Percentiles rank a stretch among this genome's conserved stretches.
phyloP scores from a whole-genome alignment of 2,888 invertebrate genomes.

The Philaethria dido region DNA sequence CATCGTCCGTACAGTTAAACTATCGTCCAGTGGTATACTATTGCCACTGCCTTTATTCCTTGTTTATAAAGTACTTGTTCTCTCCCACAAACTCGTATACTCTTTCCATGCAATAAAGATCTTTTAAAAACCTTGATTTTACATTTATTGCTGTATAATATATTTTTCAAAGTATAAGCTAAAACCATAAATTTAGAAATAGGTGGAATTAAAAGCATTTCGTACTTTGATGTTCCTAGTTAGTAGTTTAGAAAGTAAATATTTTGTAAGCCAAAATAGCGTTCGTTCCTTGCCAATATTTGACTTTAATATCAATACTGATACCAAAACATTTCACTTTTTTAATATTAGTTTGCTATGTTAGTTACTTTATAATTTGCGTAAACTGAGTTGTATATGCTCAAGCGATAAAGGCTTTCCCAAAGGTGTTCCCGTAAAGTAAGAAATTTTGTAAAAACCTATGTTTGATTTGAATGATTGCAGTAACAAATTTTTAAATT shows the following conservation, averaged over 20 bases:
- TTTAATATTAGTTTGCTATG: not conserved
- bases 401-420: not conserved
- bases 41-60: not conserved
- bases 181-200: not conserved
- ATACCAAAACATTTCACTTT: slow-evolving; percentile 2
- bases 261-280: slow-evolving; percentile 20
- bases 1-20: too few species aligned
- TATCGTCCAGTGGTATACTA: too few species aligned
- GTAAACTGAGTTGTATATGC: not conserved
- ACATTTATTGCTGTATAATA: not conserved
- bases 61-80: not conserved
- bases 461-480: not conserved
- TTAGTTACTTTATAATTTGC: not conserved
- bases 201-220: slow-evolving; percentile 1
- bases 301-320: slow-evolving; percentile 9
- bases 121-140: too few species aligned
- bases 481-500: not conserved
- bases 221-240: slow-evolving; percentile 17
- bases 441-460: not conserved
- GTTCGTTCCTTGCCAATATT: slow-evolving; percentile 15
- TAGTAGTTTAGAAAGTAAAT: slow-evolving; percentile 10
- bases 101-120: not conserved
- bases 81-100: not conserved
- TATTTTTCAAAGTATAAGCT: not conserved
- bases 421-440: not conserved